Percentiles rank a stretch among this genome's conserved stretches.
Evolutionary conservation across 1,140 invertebrate species (phyloP).

Genomic region (Zophobas atratus): DNA sequence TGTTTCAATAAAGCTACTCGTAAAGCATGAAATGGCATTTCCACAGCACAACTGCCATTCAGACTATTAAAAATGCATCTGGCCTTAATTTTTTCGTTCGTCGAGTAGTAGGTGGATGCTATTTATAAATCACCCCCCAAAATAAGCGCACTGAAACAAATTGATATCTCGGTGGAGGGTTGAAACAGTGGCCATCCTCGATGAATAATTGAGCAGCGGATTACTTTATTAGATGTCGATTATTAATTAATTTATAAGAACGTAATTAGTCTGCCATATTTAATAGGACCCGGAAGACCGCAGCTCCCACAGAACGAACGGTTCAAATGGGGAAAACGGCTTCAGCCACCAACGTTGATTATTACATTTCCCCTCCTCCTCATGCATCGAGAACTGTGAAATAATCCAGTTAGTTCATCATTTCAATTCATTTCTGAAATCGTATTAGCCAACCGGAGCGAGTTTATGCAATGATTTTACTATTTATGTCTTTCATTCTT

Average conservation of each 20-base stretch:
- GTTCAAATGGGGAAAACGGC: constrained; percentile 18
- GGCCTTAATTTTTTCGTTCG: too few species aligned
- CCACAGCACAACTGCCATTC: too few species aligned
- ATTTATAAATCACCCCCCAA: too few species aligned
- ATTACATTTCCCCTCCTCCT: constrained; percentile 31
- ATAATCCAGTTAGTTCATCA: constrained; percentile 54
- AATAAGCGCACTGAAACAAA: too few species aligned
- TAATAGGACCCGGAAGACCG: constrained; percentile 21
- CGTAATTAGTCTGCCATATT: constrained; percentile 32
- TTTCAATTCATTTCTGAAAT: constrained; percentile 57
- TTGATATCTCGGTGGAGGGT: too few species aligned
- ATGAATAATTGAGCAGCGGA: too few species aligned
- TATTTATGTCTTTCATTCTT: constrained; percentile 56
- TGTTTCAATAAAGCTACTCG: too few species aligned
- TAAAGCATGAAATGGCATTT: too few species aligned
- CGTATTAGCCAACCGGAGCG: constrained; percentile 51
- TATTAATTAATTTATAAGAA: neutral
- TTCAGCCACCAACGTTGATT: constrained; percentile 41
- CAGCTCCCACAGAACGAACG: constrained; percentile 24
- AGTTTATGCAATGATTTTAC: constrained; percentile 57
- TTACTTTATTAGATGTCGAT: too few species aligned
- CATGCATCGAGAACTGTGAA: constrained; percentile 45
- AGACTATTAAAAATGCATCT: too few species aligned
- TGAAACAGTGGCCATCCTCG: too few species aligned
- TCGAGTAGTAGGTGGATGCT: too few species aligned